Evolutionary conservation across 2,797 vertebrate species (phyloP).

Genomic region (Rhinophrynus dorsalis): DNA sequence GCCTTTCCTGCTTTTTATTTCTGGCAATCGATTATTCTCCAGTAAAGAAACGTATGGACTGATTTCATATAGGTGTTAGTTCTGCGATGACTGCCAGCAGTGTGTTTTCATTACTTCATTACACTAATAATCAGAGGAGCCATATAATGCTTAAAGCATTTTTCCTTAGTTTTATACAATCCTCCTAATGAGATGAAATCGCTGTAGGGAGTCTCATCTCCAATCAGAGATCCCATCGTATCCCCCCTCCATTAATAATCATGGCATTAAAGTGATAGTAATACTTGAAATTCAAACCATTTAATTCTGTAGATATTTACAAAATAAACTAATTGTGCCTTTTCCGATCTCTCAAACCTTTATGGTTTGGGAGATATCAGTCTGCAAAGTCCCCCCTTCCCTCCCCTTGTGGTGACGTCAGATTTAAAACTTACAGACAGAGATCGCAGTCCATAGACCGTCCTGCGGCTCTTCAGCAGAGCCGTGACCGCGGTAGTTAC

Average conservation of each 20-base stretch:
- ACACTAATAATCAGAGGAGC: not conserved
- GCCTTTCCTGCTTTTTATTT: not conserved
- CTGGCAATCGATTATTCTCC: not conserved
- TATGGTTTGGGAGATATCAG: too few species aligned
- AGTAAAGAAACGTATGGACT: slow-evolving; percentile 26
- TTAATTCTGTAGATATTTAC: too few species aligned
- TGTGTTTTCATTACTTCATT: slow-evolving; percentile 1
- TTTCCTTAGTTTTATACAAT: slow-evolving; percentile 11
- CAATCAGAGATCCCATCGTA: not conserved
- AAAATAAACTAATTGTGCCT: too few species aligned
- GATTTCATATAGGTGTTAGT: slow-evolving; percentile 24
- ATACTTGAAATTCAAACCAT: too few species aligned
- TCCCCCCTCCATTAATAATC: slow-evolving; percentile 11
- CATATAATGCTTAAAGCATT: not conserved
- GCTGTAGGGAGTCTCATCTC: slow-evolving; percentile 18
- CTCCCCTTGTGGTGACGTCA: too few species aligned
- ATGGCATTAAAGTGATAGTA: not conserved
- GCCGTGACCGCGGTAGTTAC: too few species aligned
- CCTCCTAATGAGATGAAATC: not conserved
- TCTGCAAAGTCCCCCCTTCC: too few species aligned
- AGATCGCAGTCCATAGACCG: too few species aligned
- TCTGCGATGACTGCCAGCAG: slow-evolving; percentile 18
- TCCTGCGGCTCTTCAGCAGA: too few species aligned
- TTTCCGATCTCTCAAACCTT: too few species aligned
- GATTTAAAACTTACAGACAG: too few species aligned